These are phyloP conservation scores for Neelides folsomi DNA, from an alignment of 2,888 invertebrate genomes.

Conservation along the genomic window DNA sequence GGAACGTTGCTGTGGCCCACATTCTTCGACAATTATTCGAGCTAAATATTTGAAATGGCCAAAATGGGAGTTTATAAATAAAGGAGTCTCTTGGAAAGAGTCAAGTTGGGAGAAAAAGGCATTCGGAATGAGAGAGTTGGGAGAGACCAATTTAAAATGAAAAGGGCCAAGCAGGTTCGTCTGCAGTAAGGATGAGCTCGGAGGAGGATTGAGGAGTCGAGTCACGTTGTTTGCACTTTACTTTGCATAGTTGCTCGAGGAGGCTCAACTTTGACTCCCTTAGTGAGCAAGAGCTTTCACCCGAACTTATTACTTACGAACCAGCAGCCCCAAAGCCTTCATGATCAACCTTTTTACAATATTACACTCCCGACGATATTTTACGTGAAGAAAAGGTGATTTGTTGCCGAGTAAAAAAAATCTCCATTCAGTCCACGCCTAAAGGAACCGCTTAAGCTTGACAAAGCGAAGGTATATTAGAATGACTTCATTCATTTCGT, in stretches of 20 bases:
- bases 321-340: too few relatives aligned
- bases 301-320: too few relatives aligned
- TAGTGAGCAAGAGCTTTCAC: too few relatives aligned
- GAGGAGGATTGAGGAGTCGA: too few relatives aligned
- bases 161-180: neutral
- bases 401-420: conserved; percentile 4
- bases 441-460: conserved; percentile 6
- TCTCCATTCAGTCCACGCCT: neutral
- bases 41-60: too few relatives aligned
- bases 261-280: too few relatives aligned
- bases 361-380: too few relatives aligned
- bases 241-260: neutral
- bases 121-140: neutral
- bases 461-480: conserved; percentile 8
- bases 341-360: too few relatives aligned
- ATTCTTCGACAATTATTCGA: too few relatives aligned
- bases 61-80: too few relatives aligned
- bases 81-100: too few relatives aligned
- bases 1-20: too few relatives aligned
- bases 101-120: neutral
- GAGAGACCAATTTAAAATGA: neutral
- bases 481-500: conserved; percentile 4
- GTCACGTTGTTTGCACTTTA: neutral
- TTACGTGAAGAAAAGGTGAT: conserved; percentile 1
- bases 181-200: neutral